A percentile compares a stretch with the other conserved stretches of the same genome.
phyloP scores from a whole-genome alignment of 1,140 invertebrate genomes.

The Heliothis subflexa region DNA sequence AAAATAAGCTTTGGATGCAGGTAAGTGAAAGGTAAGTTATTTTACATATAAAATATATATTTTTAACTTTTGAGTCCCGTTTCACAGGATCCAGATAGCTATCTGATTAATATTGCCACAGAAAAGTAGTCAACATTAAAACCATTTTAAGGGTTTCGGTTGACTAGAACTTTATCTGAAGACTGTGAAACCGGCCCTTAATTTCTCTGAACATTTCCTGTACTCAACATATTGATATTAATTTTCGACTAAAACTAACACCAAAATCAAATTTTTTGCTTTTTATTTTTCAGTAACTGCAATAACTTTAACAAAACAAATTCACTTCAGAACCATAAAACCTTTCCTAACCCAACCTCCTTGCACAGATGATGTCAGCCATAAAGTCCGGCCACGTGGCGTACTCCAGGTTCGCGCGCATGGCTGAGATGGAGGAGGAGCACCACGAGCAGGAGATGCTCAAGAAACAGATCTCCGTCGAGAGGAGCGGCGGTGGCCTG shows the following conservation, averaged over 20 bases:
- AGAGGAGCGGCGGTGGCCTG: constrained; percentile 97
- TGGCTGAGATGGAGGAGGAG: constrained; percentile 96
- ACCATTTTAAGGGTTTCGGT: too few species aligned
- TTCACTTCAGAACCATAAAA: not conserved
- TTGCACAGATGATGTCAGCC: constrained; percentile 96
- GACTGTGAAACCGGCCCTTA: too few species aligned
- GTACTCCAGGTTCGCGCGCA: constrained; percentile 96
- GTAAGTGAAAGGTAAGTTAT: constrained; percentile 21
- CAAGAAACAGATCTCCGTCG: constrained; percentile 94
- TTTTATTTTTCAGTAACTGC: not conserved
- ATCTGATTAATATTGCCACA: too few species aligned
- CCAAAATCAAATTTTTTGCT: too few species aligned
- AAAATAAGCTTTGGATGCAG: not conserved
- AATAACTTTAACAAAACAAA: not conserved
- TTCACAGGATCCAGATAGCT: too few species aligned
- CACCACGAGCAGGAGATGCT: constrained; percentile 91
- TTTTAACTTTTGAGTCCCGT: too few species aligned
- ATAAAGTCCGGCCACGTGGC: constrained; percentile 97
- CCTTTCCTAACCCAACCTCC: not conserved
- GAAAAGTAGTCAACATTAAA: too few species aligned
- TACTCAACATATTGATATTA: too few species aligned
- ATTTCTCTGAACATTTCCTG: too few species aligned
- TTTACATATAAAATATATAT: too few species aligned
- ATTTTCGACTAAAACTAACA: too few species aligned
- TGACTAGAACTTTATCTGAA: too few species aligned